phyloP scores from a whole-genome alignment of 2,888 invertebrate genomes.

The Drosophila bunnanda region DNA sequence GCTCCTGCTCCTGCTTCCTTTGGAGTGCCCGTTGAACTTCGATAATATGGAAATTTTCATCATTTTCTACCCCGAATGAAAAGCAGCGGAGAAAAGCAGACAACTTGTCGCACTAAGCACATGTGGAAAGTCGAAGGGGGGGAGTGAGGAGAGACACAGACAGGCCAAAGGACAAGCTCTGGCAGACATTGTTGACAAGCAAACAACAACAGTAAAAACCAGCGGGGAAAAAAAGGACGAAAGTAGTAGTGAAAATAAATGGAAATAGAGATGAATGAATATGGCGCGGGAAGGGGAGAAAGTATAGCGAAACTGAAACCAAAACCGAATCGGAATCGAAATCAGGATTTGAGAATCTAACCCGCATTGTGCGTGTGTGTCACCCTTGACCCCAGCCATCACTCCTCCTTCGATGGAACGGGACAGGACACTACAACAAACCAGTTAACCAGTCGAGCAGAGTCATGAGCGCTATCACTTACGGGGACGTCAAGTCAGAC shows the following conservation, averaged over 20 bases:
- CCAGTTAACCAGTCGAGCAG: constrained; percentile 52
- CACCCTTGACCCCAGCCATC: constrained; percentile 66
- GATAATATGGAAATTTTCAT: constrained; percentile 84
- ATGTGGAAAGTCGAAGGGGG: background rate
- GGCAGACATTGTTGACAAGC: constrained; percentile 66
- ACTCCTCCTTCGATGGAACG: background rate
- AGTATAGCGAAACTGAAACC: constrained; percentile 11
- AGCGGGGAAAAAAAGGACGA: constrained; percentile 22
- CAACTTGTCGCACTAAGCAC: constrained; percentile 51
- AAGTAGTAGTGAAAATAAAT: constrained; percentile 62
- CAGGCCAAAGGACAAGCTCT: constrained; percentile 43
- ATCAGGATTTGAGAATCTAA: constrained; percentile 24
- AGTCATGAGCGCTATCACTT: constrained; percentile 76
- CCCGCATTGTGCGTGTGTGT: constrained; percentile 39
- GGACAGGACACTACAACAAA: constrained; percentile 9
- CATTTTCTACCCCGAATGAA: constrained; percentile 75
- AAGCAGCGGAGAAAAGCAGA: constrained; percentile 45
- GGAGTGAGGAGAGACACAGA: background rate
- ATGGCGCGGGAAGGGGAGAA: background rate
- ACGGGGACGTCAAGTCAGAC: constrained; percentile 73
- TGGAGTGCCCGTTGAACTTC: constrained; percentile 69
- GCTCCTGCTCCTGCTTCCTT: background rate
- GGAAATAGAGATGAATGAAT: constrained; percentile 48
- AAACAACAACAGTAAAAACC: constrained; percentile 26
- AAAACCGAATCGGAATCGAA: constrained; percentile 21